Base-by-base conservation (phyloP, 2,888 invertebrate genomes). In the Spisula subtruncata region DNA sequence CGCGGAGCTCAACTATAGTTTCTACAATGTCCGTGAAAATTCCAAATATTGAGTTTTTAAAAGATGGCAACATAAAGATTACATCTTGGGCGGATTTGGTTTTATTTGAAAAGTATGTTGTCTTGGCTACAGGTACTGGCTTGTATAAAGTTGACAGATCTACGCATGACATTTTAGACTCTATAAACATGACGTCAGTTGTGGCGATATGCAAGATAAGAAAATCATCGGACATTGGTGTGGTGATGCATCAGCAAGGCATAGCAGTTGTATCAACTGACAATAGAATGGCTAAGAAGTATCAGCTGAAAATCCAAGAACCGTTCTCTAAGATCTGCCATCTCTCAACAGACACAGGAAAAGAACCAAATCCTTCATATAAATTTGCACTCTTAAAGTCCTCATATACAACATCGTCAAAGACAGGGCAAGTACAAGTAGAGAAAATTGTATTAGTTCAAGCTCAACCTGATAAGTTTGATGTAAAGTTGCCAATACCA, bases 101-200 rank as follows among this genome's bases (percentile, higher is more conserved):
- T 8, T 25, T 83, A 48, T 83, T 83, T 83, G 83, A 83, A 25
- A 46, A 66, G 0, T 83, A 83, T 29, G 71, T 83, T 35, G 83
- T 83, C 46, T 32, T 54, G 8, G 71, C 29, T 10, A 46, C 66
- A 25, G 25, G 2, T 25, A 60, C 66, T 25, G 18, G 16, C 16
- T n/a, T 83, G 25, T 25, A 46, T 16, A 83, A 83, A 46, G 8
- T 71, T 8, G 66, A 83, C 14, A 83, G 41, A 32, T 16, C 60
- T 46, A 25, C n/a, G 32, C n/a, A 66, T 14, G 46, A n/a, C 12
- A 25, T 66, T 32, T 29, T 71, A 46, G 71, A 46, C 4, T 46
- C 12, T 60, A 32, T 83, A 29, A 41, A 41, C 0, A 46, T 83
- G 18, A 18, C 20, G 12, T 83, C 66, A 60, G 25, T 46, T 29